Evolutionary conservation across 2,797 vertebrate genomes (phyloP).

Genomic region (Brachyrhaphis roseni): DNA sequence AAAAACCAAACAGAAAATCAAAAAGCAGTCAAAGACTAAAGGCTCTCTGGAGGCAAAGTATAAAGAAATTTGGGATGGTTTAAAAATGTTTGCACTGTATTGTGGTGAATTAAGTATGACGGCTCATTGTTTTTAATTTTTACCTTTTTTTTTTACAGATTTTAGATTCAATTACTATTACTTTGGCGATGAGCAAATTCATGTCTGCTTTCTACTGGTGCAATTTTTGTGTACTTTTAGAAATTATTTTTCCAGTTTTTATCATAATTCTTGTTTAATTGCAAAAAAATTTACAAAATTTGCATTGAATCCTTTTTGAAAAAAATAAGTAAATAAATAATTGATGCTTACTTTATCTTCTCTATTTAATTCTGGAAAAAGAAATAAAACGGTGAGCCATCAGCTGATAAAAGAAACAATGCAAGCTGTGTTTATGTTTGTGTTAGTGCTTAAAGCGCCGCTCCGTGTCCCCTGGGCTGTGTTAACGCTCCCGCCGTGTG

Average conservation of each 20-base stretch:
- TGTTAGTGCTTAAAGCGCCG: constrained; percentile 75
- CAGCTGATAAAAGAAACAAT: constrained; percentile 13
- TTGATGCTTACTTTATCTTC: background rate
- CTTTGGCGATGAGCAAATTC: background rate
- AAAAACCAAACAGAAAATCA: background rate
- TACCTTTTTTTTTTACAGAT: background rate
- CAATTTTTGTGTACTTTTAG: background rate
- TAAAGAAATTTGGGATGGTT: background rate
- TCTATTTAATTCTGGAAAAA: background rate
- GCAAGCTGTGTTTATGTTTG: constrained; percentile 33
- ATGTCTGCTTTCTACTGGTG: background rate
- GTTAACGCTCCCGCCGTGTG: constrained; percentile 84
- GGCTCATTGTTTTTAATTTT: constrained; percentile 26
- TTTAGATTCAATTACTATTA: background rate
- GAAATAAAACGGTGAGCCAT: constrained; percentile 55
- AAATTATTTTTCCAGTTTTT: background rate
- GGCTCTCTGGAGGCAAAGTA: background rate
- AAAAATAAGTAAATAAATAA: background rate
- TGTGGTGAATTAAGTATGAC: constrained; percentile 21
- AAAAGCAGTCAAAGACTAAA: background rate
- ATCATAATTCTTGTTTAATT: background rate
- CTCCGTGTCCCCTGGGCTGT: constrained; percentile 83
- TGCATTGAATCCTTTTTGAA: background rate
- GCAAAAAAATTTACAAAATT: background rate
- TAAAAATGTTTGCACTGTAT: background rate